Evolutionary conservation across 2,888 invertebrate species (phyloP), one percentile per base, ranked within the genome.

Genomic region (Aphidoletes aphidimyza): DNA sequence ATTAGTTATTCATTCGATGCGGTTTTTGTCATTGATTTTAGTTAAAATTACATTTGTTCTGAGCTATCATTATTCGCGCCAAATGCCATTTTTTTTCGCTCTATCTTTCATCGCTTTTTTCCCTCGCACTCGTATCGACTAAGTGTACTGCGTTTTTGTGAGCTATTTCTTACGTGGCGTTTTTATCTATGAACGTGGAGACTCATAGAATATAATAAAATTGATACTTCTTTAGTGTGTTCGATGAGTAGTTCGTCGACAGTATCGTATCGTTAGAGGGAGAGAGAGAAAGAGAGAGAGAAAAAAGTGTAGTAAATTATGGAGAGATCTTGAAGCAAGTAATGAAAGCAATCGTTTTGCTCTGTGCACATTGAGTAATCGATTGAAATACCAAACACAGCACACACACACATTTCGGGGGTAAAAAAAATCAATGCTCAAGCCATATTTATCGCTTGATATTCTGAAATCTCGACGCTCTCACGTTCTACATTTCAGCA

Each of bases 11-110:
- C 69, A 69, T 69, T 30, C 69, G 3, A 1, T 34, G 69, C 14
- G 30, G 69, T 69, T 69, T 69, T 69, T 54, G 3, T 2, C 17
- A 14, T 30, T 30, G 34, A 47, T 69, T 54, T 69, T 69, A 69
- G 69, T 69, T 14, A 30, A 69, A 69, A 69, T 69, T 69, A 69
- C 69, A 69, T 69, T 54, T 69, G 69, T 69, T 69, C 34, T 69
- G 19, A 69, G 14, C 69, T 30, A 69, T 69, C 30, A 30, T 54
- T 54, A 47, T 54, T 54, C 22, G 54, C 30, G 69, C 54, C 54
- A 54, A 54, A 54, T 69, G 69, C 3, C 54, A 11, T 54, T 19
- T 54, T 54, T 54, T 54, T 54, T 54, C 54, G 3, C 22, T 19
- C 54, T 17, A 47, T 8, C 17, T 47, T 47, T 47, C 47, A 5